phyloP scores from a whole-genome alignment of 2,888 invertebrate species.

The Eilema caniola region DNA sequence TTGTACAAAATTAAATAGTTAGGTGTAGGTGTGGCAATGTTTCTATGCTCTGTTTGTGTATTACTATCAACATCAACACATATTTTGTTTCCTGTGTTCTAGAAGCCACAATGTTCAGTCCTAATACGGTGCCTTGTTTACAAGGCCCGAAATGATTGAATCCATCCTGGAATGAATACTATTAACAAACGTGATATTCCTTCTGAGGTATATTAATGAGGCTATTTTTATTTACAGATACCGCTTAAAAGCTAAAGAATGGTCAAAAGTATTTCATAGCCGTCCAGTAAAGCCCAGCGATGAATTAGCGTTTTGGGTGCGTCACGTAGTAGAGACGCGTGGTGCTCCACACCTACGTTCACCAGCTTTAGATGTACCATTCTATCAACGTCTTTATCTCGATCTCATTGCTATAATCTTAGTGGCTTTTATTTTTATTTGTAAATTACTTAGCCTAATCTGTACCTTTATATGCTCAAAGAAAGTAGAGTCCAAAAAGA shows the following conservation, averaged over 20 bases:
- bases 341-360: conserved; percentile 78
- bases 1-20: too few relatives aligned
- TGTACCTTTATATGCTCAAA: not conserved
- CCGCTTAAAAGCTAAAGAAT: conserved; percentile 23
- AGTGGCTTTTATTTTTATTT: not conserved
- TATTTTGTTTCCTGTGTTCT: not conserved
- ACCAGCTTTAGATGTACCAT: conserved; percentile 38
- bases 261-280: conserved; percentile 30
- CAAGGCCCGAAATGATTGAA: too few relatives aligned
- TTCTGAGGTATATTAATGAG: not conserved
- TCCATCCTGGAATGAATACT: too few relatives aligned
- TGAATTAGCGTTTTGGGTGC: conserved; percentile 88
- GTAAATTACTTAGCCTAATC: conserved; percentile 8
- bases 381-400: conserved; percentile 57
- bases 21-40: too few relatives aligned
- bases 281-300: conserved; percentile 84
- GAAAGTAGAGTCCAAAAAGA: conserved; percentile 19
- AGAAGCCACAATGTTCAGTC: not conserved
- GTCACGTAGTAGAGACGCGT: conserved; percentile 85
- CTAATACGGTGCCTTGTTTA: too few relatives aligned
- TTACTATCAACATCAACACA: not conserved
- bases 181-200: too few relatives aligned
- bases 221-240: conserved; percentile 22
- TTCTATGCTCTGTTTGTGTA: too few relatives aligned
- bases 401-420: conserved; percentile 32